A percentile compares a stretch with the other conserved stretches of the same genome.
Conservation (phyloP, 2,113 vertebrate genomes). For the Nannobrachium achirus region DNA sequence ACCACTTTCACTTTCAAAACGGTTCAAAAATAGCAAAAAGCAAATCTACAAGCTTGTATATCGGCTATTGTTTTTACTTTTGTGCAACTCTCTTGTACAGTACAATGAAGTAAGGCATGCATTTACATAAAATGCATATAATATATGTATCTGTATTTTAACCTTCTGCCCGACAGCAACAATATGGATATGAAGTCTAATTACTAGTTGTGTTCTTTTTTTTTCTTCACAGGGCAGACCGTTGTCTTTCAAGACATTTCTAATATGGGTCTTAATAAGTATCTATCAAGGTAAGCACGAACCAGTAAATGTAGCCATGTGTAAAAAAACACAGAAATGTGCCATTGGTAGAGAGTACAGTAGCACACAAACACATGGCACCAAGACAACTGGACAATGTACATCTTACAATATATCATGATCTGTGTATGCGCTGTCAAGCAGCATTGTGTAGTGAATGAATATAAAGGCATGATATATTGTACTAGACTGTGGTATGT, state of each 20-base stretch:
- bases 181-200: too few species aligned
- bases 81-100: too few species aligned
- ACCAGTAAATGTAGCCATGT: background rate
- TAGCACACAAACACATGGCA: background rate
- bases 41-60: too few species aligned
- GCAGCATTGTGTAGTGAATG: background rate
- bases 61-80: too few species aligned
- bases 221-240: constrained; percentile 86
- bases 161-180: too few species aligned
- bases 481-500: background rate
- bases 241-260: constrained; percentile 94
- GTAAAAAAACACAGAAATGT: background rate
- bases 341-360: background rate
- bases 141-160: too few species aligned
- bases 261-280: constrained; percentile 97
- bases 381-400: background rate
- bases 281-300: constrained; percentile 94
- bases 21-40: too few species aligned
- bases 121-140: too few species aligned
- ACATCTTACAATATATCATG: background rate
- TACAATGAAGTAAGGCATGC: too few species aligned
- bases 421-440: background rate
- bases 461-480: background rate
- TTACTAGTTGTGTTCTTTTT: constrained; percentile 2
- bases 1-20: too few species aligned